These are phyloP conservation scores for Cydia fagiglandana DNA, from an alignment of 1,140 invertebrate species.

Conservation along the genomic window DNA sequence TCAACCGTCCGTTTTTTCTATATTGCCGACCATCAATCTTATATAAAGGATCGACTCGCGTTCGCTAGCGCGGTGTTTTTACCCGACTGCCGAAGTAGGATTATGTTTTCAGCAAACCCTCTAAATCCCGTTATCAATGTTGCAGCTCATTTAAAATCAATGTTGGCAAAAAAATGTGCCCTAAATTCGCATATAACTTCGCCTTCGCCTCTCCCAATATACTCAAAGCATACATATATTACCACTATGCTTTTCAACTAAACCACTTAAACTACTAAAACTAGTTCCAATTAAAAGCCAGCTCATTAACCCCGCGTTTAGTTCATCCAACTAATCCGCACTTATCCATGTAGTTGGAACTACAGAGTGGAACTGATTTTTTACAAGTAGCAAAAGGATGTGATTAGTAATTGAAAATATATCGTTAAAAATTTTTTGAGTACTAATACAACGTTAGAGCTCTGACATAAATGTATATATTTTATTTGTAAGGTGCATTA, in stretches of 20 bases:
- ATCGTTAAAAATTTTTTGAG: too few relatives aligned
- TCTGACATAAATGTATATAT: too few relatives aligned
- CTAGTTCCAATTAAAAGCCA: slow-evolving; percentile 11
- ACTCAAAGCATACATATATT: not conserved
- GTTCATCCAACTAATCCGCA: slow-evolving; percentile 5
- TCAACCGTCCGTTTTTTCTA: not conserved
- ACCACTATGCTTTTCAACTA: not conserved
- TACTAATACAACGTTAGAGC: too few relatives aligned
- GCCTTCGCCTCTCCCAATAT: too few relatives aligned
- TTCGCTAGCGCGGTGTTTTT: not conserved
- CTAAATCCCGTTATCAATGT: too few relatives aligned
- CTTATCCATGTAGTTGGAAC: not conserved
- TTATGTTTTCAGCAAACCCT: too few relatives aligned
- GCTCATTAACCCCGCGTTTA: slow-evolving; percentile 7
- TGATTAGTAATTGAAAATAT: not conserved
- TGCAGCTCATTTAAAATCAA: too few relatives aligned
- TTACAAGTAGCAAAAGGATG: not conserved
- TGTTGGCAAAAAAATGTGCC: too few relatives aligned
- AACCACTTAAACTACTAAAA: not conserved
- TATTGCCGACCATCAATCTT: not conserved
- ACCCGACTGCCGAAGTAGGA: not conserved
- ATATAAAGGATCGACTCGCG: not conserved
- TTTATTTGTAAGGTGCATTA: too few relatives aligned
- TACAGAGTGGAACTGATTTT: not conserved
- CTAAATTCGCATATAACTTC: too few relatives aligned